Evolutionary conservation across 2,797 vertebrate species (phyloP).

Genomic region (Loris lydekkerianus): DNA sequence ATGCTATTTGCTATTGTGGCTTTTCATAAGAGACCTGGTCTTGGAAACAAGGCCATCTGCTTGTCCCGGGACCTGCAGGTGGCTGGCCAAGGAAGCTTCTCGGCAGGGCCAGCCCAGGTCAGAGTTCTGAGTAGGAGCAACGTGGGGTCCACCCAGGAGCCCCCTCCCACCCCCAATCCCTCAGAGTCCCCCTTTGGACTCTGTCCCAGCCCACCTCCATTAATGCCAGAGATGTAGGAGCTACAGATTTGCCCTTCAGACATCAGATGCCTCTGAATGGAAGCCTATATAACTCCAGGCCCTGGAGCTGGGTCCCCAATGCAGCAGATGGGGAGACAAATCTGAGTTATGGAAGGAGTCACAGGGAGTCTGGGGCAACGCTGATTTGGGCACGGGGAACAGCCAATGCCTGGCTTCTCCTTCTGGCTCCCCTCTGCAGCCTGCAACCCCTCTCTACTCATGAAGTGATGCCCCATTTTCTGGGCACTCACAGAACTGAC

Average conservation of each 20-base stretch:
- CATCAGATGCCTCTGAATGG: accelerated
- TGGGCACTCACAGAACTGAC: not conserved
- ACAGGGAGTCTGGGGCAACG: not conserved
- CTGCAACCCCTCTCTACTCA: too few species aligned
- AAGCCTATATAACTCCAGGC: not conserved
- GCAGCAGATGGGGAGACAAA: not conserved
- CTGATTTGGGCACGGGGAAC: not conserved
- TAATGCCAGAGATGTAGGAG: not conserved
- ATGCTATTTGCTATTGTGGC: too few species aligned
- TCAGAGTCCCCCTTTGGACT: not conserved
- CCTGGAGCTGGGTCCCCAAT: not conserved
- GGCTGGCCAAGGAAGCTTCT: not conserved
- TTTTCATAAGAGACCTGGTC: not conserved
- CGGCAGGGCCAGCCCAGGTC: not conserved
- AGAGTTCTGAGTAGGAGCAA: not conserved
- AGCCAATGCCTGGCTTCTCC: accelerated
- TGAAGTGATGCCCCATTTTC: accelerated
- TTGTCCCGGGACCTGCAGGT: accelerated
- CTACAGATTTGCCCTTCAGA: not conserved
- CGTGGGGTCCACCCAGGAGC: accelerated
- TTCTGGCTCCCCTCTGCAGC: not conserved
- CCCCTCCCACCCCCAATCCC: not conserved
- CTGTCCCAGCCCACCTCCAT: not conserved
- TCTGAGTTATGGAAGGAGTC: not conserved
- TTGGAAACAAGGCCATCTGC: not conserved